Evolutionary conservation across 2,113 vertebrate species (phyloP).

Genomic region (Etia nguti): DNA sequence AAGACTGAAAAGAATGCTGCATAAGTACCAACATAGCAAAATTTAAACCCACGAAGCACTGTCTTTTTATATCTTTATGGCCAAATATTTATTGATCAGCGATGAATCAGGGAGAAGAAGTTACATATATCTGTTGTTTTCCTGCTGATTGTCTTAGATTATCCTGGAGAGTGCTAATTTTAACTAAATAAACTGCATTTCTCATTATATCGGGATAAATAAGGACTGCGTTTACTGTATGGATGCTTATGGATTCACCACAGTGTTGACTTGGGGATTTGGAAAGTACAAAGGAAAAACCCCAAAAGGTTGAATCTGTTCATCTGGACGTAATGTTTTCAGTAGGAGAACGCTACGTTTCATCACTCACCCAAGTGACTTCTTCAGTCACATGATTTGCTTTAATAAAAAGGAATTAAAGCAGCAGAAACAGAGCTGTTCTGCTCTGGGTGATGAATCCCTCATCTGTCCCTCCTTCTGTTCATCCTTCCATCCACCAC

Average conservation of each 20-base stretch:
- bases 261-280: background rate
- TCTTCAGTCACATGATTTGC: background rate
- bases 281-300: background rate
- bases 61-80: background rate
- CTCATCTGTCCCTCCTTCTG: background rate
- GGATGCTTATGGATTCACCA: background rate
- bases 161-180: background rate
- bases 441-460: background rate
- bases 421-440: background rate
- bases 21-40: background rate
- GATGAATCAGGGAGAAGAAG: background rate
- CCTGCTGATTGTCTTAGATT: background rate
- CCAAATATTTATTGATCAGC: background rate
- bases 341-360: background rate
- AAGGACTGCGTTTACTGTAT: background rate
- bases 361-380: background rate
- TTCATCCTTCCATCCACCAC: background rate
- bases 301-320: background rate
- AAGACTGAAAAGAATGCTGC: background rate
- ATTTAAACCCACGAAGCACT: background rate
- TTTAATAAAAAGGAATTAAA: background rate
- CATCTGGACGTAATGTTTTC: background rate
- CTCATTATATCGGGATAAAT: background rate
- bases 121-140: background rate
- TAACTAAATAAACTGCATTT: background rate